phyloP scores from a whole-genome alignment of 1,140 invertebrate species.

The Drosophila melanica region DNA sequence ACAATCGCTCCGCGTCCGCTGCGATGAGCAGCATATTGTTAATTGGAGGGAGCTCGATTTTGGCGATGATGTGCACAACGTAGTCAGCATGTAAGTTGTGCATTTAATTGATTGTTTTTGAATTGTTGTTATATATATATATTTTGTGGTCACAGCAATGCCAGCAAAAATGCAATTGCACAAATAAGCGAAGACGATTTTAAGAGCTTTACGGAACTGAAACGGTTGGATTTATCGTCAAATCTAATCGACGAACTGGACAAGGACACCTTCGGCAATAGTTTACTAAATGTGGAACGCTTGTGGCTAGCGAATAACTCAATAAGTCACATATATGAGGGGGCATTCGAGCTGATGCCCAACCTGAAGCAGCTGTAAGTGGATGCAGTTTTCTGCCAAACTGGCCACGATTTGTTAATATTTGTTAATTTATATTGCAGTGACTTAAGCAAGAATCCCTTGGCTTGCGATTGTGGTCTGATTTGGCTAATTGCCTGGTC shows the following conservation, averaged over 20 bases:
- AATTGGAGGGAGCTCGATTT: conserved; percentile 84
- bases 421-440: conserved; percentile 82
- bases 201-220: conserved; percentile 87
- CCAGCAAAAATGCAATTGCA: conserved; percentile 91
- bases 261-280: conserved; percentile 87
- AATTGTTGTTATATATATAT: too few species aligned
- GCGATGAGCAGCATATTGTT: conserved; percentile 83
- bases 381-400: too few species aligned
- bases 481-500: conserved; percentile 92
- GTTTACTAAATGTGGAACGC: conserved; percentile 87
- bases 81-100: conserved; percentile 84
- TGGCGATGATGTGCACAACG: conserved; percentile 82
- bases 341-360: conserved; percentile 88
- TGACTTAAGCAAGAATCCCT: conserved; percentile 90
- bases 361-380: conserved; percentile 90
- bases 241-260: conserved; percentile 88
- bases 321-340: conserved; percentile 87
- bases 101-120: neutral
- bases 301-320: conserved; percentile 89
- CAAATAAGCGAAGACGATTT: conserved; percentile 90
- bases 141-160: conserved; percentile 85
- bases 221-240: conserved; percentile 88
- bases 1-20: conserved; percentile 84
- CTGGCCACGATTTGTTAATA: too few species aligned
- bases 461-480: conserved; percentile 92